These are phyloP conservation scores for Lepidostoma basale DNA, from an alignment of 1,140 invertebrate genomes.

Conservation along the genomic window DNA sequence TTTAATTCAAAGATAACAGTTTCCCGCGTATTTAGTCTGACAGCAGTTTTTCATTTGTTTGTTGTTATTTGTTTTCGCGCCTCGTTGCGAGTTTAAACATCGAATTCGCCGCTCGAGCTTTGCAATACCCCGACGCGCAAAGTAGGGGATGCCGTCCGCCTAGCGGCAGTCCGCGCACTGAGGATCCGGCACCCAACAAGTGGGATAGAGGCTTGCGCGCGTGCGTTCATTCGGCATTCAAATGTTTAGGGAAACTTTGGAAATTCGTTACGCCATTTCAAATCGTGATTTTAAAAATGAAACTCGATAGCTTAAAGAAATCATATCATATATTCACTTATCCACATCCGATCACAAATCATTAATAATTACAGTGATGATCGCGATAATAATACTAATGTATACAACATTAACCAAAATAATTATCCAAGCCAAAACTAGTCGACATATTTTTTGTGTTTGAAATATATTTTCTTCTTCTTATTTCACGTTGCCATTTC, in stretches of 20 bases:
- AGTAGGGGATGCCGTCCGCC: constrained; percentile 48
- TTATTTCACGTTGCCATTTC: too few relatives aligned
- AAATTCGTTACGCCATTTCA: background rate
- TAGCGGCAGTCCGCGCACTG: constrained; percentile 54
- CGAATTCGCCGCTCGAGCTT: background rate
- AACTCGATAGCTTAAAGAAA: too few relatives aligned
- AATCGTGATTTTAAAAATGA: background rate
- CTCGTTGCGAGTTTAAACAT: background rate
- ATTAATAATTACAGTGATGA: too few relatives aligned
- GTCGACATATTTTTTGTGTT: too few relatives aligned
- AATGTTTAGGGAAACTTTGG: constrained; percentile 1
- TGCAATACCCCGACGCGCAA: constrained; percentile 37
- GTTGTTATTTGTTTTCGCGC: background rate
- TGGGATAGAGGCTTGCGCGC: constrained; percentile 55
- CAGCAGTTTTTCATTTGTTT: background rate
- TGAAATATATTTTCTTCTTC: too few relatives aligned
- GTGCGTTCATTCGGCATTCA: constrained; percentile 11
- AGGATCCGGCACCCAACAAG: constrained; percentile 60
- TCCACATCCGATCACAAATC: too few relatives aligned
- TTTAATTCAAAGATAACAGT: background rate
- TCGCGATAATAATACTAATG: too few relatives aligned
- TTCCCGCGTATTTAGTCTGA: background rate
- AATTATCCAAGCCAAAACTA: too few relatives aligned
- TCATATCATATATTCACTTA: too few relatives aligned
- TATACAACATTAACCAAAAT: too few relatives aligned